Evolutionary conservation across 2,797 vertebrate genomes (phyloP).

Genomic region (Sphenopsis melanotis): DNA sequence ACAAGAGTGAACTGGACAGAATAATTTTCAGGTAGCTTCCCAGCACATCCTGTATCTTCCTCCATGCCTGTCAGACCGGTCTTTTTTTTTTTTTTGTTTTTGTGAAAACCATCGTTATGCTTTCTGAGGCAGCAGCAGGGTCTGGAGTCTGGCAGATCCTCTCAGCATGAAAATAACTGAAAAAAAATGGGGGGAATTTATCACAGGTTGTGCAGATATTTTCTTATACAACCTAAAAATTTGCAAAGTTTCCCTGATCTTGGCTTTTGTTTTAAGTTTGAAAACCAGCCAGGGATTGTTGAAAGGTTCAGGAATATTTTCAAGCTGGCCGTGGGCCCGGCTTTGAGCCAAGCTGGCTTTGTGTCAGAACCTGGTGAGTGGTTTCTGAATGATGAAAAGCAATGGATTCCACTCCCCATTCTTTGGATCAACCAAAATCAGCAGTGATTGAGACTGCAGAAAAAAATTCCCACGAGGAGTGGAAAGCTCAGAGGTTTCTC

Average conservation of each 20-base stretch:
- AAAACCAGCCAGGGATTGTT: conserved; percentile 52
- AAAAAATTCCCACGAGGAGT: neutral
- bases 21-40: neutral
- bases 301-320: conserved; percentile 56
- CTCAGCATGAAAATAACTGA: neutral
- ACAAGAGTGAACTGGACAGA: neutral
- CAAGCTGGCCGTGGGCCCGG: neutral
- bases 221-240: neutral
- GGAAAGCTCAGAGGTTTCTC: neutral
- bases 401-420: neutral
- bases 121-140: neutral
- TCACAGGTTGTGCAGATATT: neutral
- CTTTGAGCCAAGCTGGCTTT: conserved; percentile 40
- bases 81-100: no score
- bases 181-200: neutral
- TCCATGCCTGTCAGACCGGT: neutral
- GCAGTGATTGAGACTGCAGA: neutral
- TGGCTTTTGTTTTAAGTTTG: conserved; percentile 39
- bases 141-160: neutral
- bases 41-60: neutral
- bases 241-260: conserved; percentile 32
- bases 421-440: neutral
- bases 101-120: neutral
- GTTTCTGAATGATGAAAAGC: conserved; percentile 57
- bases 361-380: conserved; percentile 47